These are phyloP conservation scores for Eumaeus atala DNA, from an alignment of 1,140 invertebrate species.

Conservation along the genomic window DNA sequence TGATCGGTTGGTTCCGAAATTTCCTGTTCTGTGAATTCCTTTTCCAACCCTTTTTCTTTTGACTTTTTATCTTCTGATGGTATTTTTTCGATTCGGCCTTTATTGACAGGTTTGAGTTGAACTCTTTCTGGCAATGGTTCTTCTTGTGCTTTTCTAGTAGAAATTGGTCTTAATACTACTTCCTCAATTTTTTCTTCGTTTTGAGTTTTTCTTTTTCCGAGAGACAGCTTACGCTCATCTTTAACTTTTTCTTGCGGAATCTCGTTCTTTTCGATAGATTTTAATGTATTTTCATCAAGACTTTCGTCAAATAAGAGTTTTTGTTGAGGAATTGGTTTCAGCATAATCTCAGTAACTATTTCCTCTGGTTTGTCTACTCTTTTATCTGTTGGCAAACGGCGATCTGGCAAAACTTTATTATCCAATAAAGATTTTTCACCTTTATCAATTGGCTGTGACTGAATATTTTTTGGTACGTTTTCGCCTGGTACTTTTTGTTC, in stretches of 20 bases:
- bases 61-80: slow-evolving; percentile 43
- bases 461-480: slow-evolving; percentile 48
- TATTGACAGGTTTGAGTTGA: slow-evolving; percentile 42
- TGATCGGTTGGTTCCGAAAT: slow-evolving; percentile 39
- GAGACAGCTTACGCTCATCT: neutral
- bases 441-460: slow-evolving; percentile 42
- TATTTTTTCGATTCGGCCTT: slow-evolving; percentile 25
- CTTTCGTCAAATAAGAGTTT: slow-evolving; percentile 31
- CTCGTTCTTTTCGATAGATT: slow-evolving; percentile 30
- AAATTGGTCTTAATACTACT: neutral
- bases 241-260: slow-evolving; percentile 12
- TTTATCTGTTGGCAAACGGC: slow-evolving; percentile 28
- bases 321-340: slow-evolving; percentile 31
- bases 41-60: slow-evolving; percentile 39
- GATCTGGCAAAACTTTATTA: slow-evolving; percentile 22
- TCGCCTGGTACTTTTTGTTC: slow-evolving; percentile 28
- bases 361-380: slow-evolving; percentile 30
- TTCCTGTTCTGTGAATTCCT: slow-evolving; percentile 16
- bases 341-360: slow-evolving; percentile 30
- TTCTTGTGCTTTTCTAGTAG: neutral
- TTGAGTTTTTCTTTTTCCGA: neutral
- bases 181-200: neutral
- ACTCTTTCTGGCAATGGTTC: slow-evolving; percentile 21
- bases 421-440: slow-evolving; percentile 7
- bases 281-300: slow-evolving; percentile 23